Evolutionary conservation across 2,888 invertebrate genomes (phyloP), one percentile per base, ranked within the genome.

Genomic region (Protophormia terraenovae): DNA sequence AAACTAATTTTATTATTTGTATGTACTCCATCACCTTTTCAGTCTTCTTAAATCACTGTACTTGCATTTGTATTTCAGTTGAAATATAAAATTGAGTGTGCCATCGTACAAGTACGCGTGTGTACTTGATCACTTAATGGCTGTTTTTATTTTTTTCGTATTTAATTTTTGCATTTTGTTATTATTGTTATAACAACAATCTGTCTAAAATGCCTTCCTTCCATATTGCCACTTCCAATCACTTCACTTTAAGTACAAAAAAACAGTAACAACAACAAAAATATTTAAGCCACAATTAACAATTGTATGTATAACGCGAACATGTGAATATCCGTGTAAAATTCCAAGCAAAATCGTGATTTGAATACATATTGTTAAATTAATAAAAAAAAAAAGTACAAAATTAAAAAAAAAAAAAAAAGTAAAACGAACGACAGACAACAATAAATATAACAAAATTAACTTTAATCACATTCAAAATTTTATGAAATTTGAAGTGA

Each of bases 251-350:
- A 53, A 16, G 16, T 22, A 12, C n/a, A 32, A 32, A 47, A 50
- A 50, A 58, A 58, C 7, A 29, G 16, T 1, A 8, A 19, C 24
- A 53, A 69, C 1, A 69, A 35, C 35, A 8, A 24, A 22, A 5
- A 69, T 14, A 62, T 50, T 38, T n/a, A 50, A 75, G 47, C 22
- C 32, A 47, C 35, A 75, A 64, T 50, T 62, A 75, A 45, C 58
- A 58, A 55, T 41, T 71, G 24, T 72, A 14, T 58, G n/a, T 53
- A 69, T 50, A 50, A 27, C 19, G 29, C 45, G 29, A 58, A 29
- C 58, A 72, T 72, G 62, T 50, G 75, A 75, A 75, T 73, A 64
- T 75, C 62, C 47, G 35, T 75, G 47, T 64, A 75, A 75, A 75
- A 50, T 62, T 75, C 75, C 50, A 62, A 50, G 10, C 62, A 27